Evolutionary conservation across 2,113 vertebrate species (phyloP).

Genomic region (Albula glossodonta): DNA sequence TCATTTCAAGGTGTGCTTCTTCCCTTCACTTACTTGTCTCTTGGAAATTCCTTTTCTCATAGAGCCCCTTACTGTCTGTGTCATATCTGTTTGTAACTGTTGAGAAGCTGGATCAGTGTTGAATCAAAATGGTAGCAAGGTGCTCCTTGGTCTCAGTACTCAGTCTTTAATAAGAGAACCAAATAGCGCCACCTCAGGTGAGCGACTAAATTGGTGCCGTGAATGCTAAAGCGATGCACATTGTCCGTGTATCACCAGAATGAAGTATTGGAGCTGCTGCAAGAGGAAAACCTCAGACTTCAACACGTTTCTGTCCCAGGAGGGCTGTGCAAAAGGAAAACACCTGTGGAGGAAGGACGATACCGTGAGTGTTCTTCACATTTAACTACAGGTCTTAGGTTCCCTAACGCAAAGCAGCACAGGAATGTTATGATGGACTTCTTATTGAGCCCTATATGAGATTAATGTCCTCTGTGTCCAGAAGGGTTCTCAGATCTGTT

Average conservation of each 20-base stretch:
- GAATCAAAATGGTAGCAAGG: background rate
- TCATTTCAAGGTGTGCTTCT: no score
- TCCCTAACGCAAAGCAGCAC: background rate
- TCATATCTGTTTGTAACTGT: background rate
- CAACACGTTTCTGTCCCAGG: conserved; percentile 86
- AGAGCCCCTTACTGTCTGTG: background rate
- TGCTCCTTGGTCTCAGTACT: background rate
- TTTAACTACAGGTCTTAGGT: background rate
- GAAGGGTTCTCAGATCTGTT: no score
- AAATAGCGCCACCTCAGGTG: background rate
- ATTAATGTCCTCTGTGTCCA: no score
- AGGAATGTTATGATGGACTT: background rate
- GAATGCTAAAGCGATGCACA: background rate
- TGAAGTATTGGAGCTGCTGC: conserved; percentile 87
- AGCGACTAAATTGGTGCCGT: background rate
- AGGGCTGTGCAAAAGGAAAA: conserved; percentile 83
- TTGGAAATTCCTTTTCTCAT: no score
- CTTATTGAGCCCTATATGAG: no score
- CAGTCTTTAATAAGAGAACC: background rate
- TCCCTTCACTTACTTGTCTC: no score
- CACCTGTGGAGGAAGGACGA: conserved; percentile 91
- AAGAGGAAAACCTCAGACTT: conserved; percentile 83
- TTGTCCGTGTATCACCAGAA: conserved; percentile 38
- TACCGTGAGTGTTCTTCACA: conserved; percentile 69
- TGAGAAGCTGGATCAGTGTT: background rate